A percentile compares a stretch with the other conserved stretches of the same genome.
Evolutionary conservation across 2,113 vertebrate species (phyloP).

Genomic region (Vulpes ferrilata): DNA sequence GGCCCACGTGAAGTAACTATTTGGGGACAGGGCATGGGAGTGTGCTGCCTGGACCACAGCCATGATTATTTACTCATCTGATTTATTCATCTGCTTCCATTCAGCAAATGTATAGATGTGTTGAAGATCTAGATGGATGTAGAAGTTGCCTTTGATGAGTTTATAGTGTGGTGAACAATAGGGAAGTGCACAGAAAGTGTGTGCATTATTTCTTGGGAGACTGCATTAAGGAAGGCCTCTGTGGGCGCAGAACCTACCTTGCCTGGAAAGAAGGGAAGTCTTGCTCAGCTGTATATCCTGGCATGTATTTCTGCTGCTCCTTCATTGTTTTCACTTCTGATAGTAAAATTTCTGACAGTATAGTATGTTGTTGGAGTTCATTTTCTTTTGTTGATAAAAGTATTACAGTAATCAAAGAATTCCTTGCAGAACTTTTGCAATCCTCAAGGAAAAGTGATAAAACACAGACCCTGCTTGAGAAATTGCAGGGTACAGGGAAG

Average conservation of each 20-base stretch:
- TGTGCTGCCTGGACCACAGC: background rate
- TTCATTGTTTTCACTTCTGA: conserved; percentile 28
- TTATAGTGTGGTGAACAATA: background rate
- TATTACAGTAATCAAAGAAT: conserved; percentile 57
- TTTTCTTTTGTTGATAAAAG: conserved; percentile 54
- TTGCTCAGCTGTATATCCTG: background rate
- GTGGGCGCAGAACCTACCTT: background rate
- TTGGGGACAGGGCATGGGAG: background rate
- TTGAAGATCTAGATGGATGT: background rate
- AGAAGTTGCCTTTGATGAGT: background rate
- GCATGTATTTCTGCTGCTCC: background rate
- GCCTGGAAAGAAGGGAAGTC: background rate
- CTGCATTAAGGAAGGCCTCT: background rate
- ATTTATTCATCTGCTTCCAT: background rate
- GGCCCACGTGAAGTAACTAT: background rate
- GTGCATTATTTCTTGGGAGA: background rate
- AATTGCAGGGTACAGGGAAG: background rate
- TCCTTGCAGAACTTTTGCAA: conserved; percentile 53
- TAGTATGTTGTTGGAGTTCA: background rate
- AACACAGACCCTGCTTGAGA: background rate
- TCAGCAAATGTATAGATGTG: background rate
- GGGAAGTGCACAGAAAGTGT: background rate
- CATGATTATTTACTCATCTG: background rate
- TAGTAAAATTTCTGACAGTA: background rate
- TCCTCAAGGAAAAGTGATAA: conserved; percentile 43